phyloP scores from a whole-genome alignment of 2,113 vertebrate species.

The Percina caprodes region DNA sequence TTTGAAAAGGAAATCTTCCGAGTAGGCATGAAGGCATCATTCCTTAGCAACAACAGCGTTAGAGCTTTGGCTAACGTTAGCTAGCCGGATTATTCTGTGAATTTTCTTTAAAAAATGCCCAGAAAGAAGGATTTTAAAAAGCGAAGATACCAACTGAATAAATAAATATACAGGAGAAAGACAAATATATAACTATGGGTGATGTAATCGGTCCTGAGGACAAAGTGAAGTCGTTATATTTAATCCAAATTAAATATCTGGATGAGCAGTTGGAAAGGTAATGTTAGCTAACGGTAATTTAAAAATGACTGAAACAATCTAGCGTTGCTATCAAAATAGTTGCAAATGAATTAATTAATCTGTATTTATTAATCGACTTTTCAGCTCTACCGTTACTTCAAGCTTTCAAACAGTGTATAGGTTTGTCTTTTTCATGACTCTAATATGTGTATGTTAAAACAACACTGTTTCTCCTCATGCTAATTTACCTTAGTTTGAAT shows the following conservation, averaged over 20 bases:
- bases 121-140: not conserved
- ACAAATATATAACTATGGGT: not conserved
- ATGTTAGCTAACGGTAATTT: too few relatives aligned
- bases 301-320: too few relatives aligned
- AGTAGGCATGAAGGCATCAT: constrained; percentile 10
- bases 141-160: fast-evolving
- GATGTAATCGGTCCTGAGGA: not conserved
- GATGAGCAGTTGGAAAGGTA: constrained; percentile 40
- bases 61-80: too few relatives aligned
- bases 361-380: too few relatives aligned
- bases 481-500: too few relatives aligned
- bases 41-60: not conserved
- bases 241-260: constrained; percentile 32
- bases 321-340: too few relatives aligned
- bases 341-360: too few relatives aligned
- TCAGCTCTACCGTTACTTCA: too few relatives aligned
- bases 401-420: too few relatives aligned
- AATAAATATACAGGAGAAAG: fast-evolving
- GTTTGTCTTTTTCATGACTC: too few relatives aligned
- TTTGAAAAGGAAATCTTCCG: not conserved
- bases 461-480: too few relatives aligned
- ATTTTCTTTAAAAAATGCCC: not conserved
- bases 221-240: constrained; percentile 18
- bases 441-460: too few relatives aligned
- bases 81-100: not conserved